Conservation (phyloP, 1,140 invertebrate species). For the Heliothis subflexa region DNA sequence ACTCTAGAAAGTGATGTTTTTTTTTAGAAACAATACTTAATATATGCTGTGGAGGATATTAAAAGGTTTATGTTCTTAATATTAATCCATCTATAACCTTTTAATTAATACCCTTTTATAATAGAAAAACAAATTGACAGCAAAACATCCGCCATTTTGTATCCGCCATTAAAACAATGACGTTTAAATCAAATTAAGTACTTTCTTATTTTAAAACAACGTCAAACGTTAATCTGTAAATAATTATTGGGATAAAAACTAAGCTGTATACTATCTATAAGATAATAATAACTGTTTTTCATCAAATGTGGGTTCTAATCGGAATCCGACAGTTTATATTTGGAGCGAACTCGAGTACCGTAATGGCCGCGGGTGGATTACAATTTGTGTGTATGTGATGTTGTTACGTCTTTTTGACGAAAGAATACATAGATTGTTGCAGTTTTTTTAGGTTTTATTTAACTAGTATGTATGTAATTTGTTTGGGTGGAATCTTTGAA, state of each 20-base stretch:
- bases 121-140: not conserved
- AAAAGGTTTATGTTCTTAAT: too few relatives aligned
- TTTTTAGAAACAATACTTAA: too few relatives aligned
- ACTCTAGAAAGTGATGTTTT: too few relatives aligned
- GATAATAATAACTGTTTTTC: conserved; percentile 65
- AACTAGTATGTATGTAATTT: too few relatives aligned
- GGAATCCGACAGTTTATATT: conserved; percentile 65
- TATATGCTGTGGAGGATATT: too few relatives aligned
- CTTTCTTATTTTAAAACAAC: not conserved
- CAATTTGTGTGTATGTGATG: conserved; percentile 46
- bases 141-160: conserved; percentile 9
- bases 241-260: conserved; percentile 31
- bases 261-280: conserved; percentile 8
- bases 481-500: too few relatives aligned
- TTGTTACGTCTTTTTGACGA: not conserved
- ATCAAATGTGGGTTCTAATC: conserved; percentile 71
- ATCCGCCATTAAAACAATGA: not conserved
- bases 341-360: conserved; percentile 64
- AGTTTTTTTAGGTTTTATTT: not conserved
- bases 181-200: conserved; percentile 15
- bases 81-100: too few relatives aligned
- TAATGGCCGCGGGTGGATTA: conserved; percentile 58
- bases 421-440: conserved; percentile 3
- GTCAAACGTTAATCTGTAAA: conserved; percentile 49
- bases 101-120: too few relatives aligned